phyloP scores from a whole-genome alignment of 2,797 vertebrate species.

The Dendrocincla tyrannina region DNA sequence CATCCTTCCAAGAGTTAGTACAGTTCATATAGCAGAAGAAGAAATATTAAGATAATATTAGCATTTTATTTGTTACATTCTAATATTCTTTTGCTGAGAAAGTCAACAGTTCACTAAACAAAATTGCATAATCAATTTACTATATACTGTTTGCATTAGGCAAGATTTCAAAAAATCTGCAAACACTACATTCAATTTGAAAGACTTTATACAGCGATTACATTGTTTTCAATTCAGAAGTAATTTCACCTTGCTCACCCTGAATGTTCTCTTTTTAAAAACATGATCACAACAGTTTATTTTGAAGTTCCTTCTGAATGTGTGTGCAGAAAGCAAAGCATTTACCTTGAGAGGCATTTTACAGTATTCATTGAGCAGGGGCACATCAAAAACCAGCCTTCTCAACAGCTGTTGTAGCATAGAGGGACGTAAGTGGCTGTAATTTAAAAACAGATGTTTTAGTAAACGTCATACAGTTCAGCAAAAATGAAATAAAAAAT shows the following conservation, averaged over 20 bases:
- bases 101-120: background rate
- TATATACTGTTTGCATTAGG: background rate
- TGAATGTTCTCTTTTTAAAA: background rate
- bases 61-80: background rate
- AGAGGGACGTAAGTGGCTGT: conserved; percentile 92
- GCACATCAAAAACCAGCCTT: conserved; percentile 96
- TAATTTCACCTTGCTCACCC: background rate
- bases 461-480: background rate
- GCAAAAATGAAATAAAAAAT: background rate
- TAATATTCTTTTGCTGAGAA: background rate
- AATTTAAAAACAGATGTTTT: background rate
- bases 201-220: background rate
- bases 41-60: background rate
- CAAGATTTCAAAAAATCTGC: background rate
- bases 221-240: background rate
- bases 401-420: conserved; percentile 96
- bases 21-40: background rate
- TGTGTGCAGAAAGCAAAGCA: background rate
- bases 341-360: conserved; percentile 98
- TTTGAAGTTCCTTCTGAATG: background rate
- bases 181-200: background rate
- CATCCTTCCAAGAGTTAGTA: background rate
- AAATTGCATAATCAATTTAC: background rate
- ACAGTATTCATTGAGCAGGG: conserved; percentile 95
- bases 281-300: background rate